phyloP scores from a whole-genome alignment of 2,797 vertebrate genomes.

The Vespertilio murinus region DNA sequence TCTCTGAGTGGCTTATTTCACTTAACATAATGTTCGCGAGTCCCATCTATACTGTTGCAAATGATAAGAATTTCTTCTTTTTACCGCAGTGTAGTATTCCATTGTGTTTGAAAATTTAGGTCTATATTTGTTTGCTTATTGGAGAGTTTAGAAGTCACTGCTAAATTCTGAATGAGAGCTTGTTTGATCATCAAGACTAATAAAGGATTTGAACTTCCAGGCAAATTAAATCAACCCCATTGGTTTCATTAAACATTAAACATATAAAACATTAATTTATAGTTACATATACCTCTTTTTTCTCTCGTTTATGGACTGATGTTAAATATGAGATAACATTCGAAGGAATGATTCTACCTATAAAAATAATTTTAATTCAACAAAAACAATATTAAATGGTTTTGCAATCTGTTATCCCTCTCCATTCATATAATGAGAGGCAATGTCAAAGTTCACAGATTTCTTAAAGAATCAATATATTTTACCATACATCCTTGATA shows the following conservation, averaged over 20 bases:
- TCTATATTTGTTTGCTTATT: neutral
- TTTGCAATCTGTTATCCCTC: neutral
- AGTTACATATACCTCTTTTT: neutral
- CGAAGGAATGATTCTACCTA: neutral
- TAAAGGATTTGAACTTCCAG: neutral
- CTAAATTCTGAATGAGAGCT: neutral
- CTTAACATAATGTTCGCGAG: too few species aligned
- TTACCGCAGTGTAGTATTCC: too few species aligned
- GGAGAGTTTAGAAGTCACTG: neutral
- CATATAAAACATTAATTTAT: neutral
- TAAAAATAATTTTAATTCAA: slow-evolving; percentile 3
- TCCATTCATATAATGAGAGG: neutral
- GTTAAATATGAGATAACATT: neutral
- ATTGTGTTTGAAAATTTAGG: neutral
- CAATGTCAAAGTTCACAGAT: neutral
- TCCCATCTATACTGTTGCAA: too few species aligned
- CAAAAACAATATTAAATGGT: neutral
- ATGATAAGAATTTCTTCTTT: too few species aligned
- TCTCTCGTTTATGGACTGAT: neutral
- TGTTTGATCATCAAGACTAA: neutral
- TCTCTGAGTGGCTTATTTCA: too few species aligned
- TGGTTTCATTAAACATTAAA: neutral
- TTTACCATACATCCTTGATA: slow-evolving; percentile 48
- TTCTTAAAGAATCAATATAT: slow-evolving; percentile 1
- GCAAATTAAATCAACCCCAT: neutral